A percentile compares a stretch with the other conserved stretches of the same genome.
These are phyloP conservation scores for Echeneis naucrates DNA, from an alignment of 2,797 vertebrate species.

Conservation along the genomic window DNA sequence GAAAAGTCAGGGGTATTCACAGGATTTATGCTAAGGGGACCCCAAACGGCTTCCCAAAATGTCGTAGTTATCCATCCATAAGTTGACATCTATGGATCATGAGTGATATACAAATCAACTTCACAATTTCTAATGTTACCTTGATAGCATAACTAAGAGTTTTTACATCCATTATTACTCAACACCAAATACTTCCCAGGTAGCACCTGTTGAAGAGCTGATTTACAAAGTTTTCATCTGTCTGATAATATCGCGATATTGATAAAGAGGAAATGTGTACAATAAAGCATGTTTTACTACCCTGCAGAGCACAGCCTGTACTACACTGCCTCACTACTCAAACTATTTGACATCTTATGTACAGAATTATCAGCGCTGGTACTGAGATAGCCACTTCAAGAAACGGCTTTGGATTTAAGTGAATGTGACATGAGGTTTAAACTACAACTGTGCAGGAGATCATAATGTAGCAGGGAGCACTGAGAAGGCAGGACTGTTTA, in stretches of 20 bases:
- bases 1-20: too few relatives aligned
- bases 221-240: not conserved
- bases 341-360: constrained; percentile 17
- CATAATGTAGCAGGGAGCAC: not conserved
- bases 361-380: not conserved
- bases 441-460: not conserved
- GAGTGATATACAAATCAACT: too few relatives aligned
- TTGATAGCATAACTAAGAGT: not conserved
- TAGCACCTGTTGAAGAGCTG: not conserved
- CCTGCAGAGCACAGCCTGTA: not conserved
- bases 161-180: not conserved
- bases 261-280: constrained; percentile 1
- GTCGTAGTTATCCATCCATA: too few relatives aligned
- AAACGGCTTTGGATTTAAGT: not conserved
- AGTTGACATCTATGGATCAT: too few relatives aligned
- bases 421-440: not conserved
- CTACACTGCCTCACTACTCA: constrained; percentile 8
- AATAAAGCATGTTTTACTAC: not conserved
- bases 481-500: constrained; percentile 15
- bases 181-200: not conserved
- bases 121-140: too few relatives aligned
- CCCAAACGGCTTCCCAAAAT: too few relatives aligned
- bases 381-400: not conserved
- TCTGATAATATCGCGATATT: not conserved
- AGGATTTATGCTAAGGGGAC: too few relatives aligned